Base-by-base conservation (phyloP, 53 echinoderm and acorn worm species). In the Mesocentrotus franciscanus region DNA sequence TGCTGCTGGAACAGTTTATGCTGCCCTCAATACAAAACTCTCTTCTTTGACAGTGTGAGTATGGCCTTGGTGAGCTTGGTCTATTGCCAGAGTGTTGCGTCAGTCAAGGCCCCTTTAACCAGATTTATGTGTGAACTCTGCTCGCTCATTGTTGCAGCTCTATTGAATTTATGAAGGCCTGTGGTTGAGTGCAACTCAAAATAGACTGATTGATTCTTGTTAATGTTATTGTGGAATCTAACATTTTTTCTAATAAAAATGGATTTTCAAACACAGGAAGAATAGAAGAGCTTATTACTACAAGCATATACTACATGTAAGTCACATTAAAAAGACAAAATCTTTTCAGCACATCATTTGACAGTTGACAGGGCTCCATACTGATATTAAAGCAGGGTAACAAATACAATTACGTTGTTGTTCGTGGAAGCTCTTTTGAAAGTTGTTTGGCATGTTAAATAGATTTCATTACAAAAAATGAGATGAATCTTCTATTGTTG, bases 61-160 rank as follows among this genome's bases (percentile, higher is more conserved):
- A 20, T 1, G 81, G 81, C 20, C 42, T 81, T 39, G 81, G 42
- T 1, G 81, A 42, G 7, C 42, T 81, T 39, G 81, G 42, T 81
- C 33, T 81, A 36, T 42, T 81, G 81, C 42, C 81, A 81, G 81
- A 81, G 81, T 81, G 81, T 42, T 39, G 29, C 15, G 42, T 81
- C 81, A 39, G 81, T 81, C 81, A 81, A 81, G 81, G 81, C 42
- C 81, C 18, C 36, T 20, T n/a, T n/a, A 42, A 34, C 26, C 15
- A 78, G 78, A 33, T 35, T 81, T 42, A 36, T 36, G 8, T 81
- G 20, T 81, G 81, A 81, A 81, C 42, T 42, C 81, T 81, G 20
- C 81, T 18, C 15, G 42, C 33, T 79, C 42, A 79, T 39, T 79
- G 17, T 79, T 79, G 81, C 39, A 81, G 0, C 30, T 20, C 36